Conservation (phyloP, 2,113 vertebrate genomes). For the Leiothrix lutea region DNA sequence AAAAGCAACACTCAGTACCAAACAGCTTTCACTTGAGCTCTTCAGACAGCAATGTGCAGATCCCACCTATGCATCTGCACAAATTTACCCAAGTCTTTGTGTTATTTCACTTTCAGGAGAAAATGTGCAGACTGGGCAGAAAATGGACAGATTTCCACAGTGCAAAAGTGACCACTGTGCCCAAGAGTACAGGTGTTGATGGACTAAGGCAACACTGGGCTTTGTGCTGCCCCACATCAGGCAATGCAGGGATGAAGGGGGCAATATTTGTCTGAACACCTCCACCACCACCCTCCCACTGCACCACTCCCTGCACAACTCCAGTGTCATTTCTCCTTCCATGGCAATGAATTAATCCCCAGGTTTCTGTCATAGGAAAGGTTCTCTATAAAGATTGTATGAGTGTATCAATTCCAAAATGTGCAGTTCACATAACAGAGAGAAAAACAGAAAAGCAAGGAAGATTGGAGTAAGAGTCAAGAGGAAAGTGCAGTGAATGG, state of each 20-base stretch:
- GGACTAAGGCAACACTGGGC: neutral
- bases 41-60: neutral
- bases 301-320: neutral
- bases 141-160: neutral
- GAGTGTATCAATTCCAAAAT: neutral
- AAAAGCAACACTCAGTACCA: neutral
- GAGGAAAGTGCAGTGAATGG: neutral
- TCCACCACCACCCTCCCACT: neutral
- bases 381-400: neutral
- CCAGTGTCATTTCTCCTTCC: neutral
- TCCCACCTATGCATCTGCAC: neutral
- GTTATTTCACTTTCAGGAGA: neutral
- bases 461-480: neutral
- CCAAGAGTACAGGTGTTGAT: neutral
- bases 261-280: neutral
- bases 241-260: neutral
- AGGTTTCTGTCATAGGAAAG: neutral
- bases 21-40: neutral
- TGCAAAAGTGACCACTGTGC: neutral
- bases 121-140: neutral
- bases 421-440: neutral
- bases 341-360: neutral
- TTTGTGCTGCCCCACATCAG: neutral
- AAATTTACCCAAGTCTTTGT: neutral
- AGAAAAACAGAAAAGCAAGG: neutral